A percentile compares a stretch with the other conserved stretches of the same genome.
phyloP scores from a whole-genome alignment of 2,113 vertebrate genomes.

The Istiophorus platypterus region DNA sequence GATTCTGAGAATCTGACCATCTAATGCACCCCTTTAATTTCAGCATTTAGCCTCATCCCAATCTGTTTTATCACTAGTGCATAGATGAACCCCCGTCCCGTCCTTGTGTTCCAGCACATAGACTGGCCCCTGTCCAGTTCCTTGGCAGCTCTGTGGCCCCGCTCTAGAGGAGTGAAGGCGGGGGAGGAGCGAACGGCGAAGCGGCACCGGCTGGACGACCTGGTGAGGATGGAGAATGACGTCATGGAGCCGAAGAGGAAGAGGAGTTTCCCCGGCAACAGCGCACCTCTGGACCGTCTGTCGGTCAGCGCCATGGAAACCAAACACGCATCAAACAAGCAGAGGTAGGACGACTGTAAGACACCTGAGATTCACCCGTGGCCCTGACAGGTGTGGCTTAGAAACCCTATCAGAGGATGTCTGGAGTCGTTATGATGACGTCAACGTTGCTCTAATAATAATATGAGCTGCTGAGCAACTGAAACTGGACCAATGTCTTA shows the following conservation, averaged over 20 bases:
- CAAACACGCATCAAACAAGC: constrained; percentile 83
- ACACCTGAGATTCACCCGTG: neutral
- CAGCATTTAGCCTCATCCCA: neutral
- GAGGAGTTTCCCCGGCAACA: constrained; percentile 90
- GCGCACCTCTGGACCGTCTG: constrained; percentile 89
- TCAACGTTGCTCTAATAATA: no score
- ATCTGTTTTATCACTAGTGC: neutral
- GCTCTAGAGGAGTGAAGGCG: constrained; percentile 75
- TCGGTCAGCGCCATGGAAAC: constrained; percentile 85
- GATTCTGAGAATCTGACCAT: no score
- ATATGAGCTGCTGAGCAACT: no score
- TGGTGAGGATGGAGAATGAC: constrained; percentile 88
- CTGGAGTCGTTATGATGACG: no score
- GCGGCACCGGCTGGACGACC: constrained; percentile 84
- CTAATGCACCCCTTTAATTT: neutral
- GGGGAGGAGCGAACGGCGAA: constrained; percentile 79
- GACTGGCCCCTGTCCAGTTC: constrained; percentile 45
- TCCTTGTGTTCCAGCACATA: constrained; percentile 68
- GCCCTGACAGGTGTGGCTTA: no score
- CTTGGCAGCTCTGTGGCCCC: neutral
- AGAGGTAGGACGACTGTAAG: constrained; percentile 82
- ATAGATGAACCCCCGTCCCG: neutral
- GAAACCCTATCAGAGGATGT: no score
- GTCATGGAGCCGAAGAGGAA: constrained; percentile 92
- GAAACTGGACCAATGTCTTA: no score